Conservation (phyloP, 1,140 invertebrate species). For the Heterodera schachtii region DNA sequence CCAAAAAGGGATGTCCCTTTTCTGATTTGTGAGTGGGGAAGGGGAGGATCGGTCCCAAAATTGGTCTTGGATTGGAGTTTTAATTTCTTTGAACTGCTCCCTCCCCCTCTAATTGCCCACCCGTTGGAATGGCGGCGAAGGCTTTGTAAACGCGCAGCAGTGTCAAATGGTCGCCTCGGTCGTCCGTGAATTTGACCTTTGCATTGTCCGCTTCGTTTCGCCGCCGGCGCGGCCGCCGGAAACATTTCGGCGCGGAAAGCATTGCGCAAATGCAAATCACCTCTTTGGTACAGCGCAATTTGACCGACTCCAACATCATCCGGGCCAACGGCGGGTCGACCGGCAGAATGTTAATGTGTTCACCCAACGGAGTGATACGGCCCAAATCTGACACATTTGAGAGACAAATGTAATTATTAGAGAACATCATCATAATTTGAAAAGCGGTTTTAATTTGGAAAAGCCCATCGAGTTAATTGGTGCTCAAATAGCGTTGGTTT, state of each 20-base stretch:
- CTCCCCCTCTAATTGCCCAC: no score
- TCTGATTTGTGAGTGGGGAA: no score
- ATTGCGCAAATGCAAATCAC: slow-evolving; percentile 97
- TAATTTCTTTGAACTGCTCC: no score
- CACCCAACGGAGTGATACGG: slow-evolving; percentile 89
- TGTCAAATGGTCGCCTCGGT: slow-evolving; percentile 96
- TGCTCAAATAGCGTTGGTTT: no score
- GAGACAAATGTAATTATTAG: no score
- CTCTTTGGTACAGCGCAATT: slow-evolving; percentile 98
- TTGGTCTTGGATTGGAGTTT: no score
- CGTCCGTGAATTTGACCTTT: slow-evolving; percentile 98
- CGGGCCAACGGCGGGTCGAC: slow-evolving; percentile 93
- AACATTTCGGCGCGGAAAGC: slow-evolving; percentile 87
- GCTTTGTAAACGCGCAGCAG: slow-evolving; percentile 93
- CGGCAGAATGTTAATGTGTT: slow-evolving; percentile 98
- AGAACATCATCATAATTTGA: no score
- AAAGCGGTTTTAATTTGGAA: background rate
- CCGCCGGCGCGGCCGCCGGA: slow-evolving; percentile 96
- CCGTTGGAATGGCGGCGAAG: slow-evolving; percentile 87
- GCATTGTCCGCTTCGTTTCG: slow-evolving; percentile 98
- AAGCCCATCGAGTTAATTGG: no score
- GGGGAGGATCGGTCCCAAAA: no score
- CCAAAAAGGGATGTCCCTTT: no score
- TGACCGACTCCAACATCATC: slow-evolving; percentile 79
- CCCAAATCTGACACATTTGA: slow-evolving; percentile 67